Base-by-base conservation (phyloP, 1,140 invertebrate species). In the Goniozus legneri region DNA sequence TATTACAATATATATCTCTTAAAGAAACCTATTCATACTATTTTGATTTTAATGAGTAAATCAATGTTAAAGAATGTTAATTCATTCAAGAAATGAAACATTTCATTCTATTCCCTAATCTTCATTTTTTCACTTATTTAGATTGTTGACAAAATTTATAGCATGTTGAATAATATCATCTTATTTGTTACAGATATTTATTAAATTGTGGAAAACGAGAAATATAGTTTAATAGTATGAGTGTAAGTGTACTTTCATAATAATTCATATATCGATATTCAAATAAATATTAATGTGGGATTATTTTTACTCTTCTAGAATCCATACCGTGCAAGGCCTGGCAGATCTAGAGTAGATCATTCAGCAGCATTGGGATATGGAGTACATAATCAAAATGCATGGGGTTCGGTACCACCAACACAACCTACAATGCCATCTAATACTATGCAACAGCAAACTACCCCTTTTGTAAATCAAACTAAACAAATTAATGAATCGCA, bases 271-370 rank as follows among this genome's bases (percentile, higher is more conserved):
- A 15, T 24, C 19, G 4, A 39, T 20, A 27, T 13, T n/a, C 12
- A 27, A 31, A 33, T 38, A n/a, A n/a, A 39, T 21, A 22, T 20
- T 8, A 16, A 8, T 31, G n/a, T n/a, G n/a, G n/a, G n/a, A n/a
- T 19, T 13, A 3, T 41, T 18, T 32, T 21, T 1, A 16, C 18
- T 1, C 15, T 62, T 67, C 4, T 47, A 73, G 69, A 76, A 76
- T 63, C 71, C 71, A 38, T 76, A 73, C 50, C 62, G 71, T 42
- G 71, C 62, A 10, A 52, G 66, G 47, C 65, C 63, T 18, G 51
- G 52, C 2, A 69, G 64, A 56, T 50, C 66, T 19, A 61, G 62
- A 50, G 50, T 58, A 14, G 67, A 76, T 59, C 59, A 63, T 4
- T 50, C 56, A 4, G 30, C 46, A 7, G 46, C 50, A 12, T 47